Evolutionary conservation across 2,888 invertebrate species (phyloP), one percentile per base, ranked within the genome.

Genomic region (Conchocele bisecta): DNA sequence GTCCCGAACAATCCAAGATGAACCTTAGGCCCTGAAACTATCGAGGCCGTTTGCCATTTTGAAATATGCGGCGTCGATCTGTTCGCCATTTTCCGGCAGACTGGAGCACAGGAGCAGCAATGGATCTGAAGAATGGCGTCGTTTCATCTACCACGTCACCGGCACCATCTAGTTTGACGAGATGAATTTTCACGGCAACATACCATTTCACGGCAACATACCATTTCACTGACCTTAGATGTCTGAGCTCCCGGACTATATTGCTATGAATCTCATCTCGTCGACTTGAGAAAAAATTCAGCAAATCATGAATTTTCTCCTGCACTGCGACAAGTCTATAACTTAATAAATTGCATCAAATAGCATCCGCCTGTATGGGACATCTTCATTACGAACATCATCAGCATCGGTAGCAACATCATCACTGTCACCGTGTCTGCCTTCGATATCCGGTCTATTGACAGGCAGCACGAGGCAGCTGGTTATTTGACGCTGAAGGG

Each of bases 371-470:
- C 53, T 13, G 20, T 7, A 6, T 17, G 33, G 48, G 13, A 24
- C 20, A 35, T 20, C 2, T 15, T 42, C 42, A 57, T 42, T 39
- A 67, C 41, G 44, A 56, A 44, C 63, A 56, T 63, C 26, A 56
- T 35, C 48, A 46, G 56, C 56, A 35, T 64, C 33, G 26, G 22
- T 57, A 42, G 20, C 64, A 57, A 46, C 46, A 57, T 33, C 64
- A 64, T 64, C 26, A 57, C 48, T 48, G 35, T 56, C 57, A 57
- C 26, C 50, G 51, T 60, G 50, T 39, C 41, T 56, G 26, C 35
- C 54, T 31, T 42, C 17, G 3, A 13, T 39, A 44, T 48, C 35
- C 4, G 17, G 9, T 7, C n/a, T n/a, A n/a, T 6, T 6, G n/a
- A 17, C 22, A 46, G 46, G 26, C 5, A 5, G 4, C 15, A 5